Base-by-base conservation (phyloP, 2,888 invertebrate genomes). In the Polyommatus icarus region DNA sequence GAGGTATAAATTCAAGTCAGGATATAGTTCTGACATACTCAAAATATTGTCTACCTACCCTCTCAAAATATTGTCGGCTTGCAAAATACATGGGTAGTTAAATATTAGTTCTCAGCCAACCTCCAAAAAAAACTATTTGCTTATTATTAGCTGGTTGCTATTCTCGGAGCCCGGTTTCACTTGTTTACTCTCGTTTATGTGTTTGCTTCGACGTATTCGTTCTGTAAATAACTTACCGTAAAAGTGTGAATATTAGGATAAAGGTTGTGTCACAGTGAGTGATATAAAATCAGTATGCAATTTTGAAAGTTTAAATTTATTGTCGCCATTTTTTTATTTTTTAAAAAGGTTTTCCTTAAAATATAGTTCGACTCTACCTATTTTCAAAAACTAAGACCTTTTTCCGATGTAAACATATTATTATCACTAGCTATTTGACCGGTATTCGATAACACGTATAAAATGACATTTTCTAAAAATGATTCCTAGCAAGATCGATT, bases 231-330 rank as follows among this genome's bases (percentile, higher is more conserved):
- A 40, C 3, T 72, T 20, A n/a, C n/a, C 8, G 40, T 40, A 40
- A n/a, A 72, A 20, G 40, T 32, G 71, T 72, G 20, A 40, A n/a
- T 40, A 72, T 72, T 72, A 12, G 8, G 72, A 72, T 72, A 40
- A 40, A 72, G 3, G 20, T n/a, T 20, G 72, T 40, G 0, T 20
- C 10, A 72, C 40, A 72, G 3, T 40, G 6, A 1, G 15, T 67
- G 67, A 67, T 67, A 15, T 24, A 61, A 61, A 24, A 61, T 71
- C 32, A n/a, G 36, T 46, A 71, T 36, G 24, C 7, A 36, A 7
- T 12, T 71, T 29, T 29, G 71, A 3, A 20, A 59, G 54, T 54
- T 54, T 18, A 20, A 57, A 40, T 40, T 40, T 40, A 8, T 8
- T 40, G 8, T 40, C 40, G 40, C 40, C 7, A 40, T 7, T 40